Conservation (phyloP, 1,140 invertebrate species). For the Whitmania pigra region DNA sequence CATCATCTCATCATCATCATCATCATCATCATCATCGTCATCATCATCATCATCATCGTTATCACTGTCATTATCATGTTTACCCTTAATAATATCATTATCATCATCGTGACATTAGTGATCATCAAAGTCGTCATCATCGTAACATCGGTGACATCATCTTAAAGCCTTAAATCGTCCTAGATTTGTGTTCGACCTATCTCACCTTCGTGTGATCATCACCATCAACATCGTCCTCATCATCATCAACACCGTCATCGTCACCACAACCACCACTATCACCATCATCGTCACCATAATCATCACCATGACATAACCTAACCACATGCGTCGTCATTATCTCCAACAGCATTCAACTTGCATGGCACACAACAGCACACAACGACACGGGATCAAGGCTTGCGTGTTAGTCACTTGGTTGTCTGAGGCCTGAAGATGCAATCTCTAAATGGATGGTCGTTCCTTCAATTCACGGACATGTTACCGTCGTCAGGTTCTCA, state of each 20-base stretch:
- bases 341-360: slow-evolving; percentile 34
- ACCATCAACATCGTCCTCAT: not conserved
- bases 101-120: slow-evolving; percentile 7
- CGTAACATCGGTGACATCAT: slow-evolving; percentile 5
- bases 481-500: too few species aligned
- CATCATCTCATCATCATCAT: slow-evolving; percentile 12
- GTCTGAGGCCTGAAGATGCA: not conserved
- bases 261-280: not conserved
- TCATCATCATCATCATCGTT: slow-evolving; percentile 11
- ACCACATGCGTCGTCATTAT: not conserved
- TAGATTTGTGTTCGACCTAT: not conserved
- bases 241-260: not conserved
- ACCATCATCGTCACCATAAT: not conserved
- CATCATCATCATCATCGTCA: slow-evolving; percentile 12
- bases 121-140: not conserved
- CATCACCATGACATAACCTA: too few species aligned
- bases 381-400: too few species aligned
- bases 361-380: too few species aligned
- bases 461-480: too few species aligned
- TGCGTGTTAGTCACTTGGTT: slow-evolving; percentile 25
- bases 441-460: not conserved
- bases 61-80: slow-evolving; percentile 3
- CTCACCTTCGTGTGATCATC: not conserved
- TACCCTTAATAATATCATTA: slow-evolving; percentile 10
- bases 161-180: not conserved